phyloP scores from a whole-genome alignment of 2,797 vertebrate genomes.

The Echeneis naucrates region DNA sequence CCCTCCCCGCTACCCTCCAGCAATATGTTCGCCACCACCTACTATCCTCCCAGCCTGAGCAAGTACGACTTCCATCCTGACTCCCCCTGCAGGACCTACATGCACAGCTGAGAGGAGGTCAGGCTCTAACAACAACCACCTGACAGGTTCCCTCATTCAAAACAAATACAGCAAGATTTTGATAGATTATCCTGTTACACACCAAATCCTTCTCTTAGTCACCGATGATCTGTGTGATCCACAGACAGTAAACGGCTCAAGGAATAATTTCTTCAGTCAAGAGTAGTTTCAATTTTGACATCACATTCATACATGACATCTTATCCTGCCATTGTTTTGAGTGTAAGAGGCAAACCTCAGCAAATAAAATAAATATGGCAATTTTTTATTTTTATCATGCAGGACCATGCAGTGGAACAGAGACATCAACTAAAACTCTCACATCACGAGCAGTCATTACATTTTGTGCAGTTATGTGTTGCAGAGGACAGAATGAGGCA shows the following conservation, averaged over 20 bases:
- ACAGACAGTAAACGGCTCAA: background rate
- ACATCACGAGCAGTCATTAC: too few relatives aligned
- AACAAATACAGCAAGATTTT: constrained; percentile 3
- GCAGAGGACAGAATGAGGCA: background rate
- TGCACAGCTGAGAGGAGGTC: constrained; percentile 90
- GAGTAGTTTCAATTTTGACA: background rate
- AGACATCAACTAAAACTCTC: background rate
- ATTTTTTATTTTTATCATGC: too few relatives aligned
- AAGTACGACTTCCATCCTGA: constrained; percentile 94
- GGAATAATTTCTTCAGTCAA: background rate
- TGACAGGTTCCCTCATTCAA: background rate
- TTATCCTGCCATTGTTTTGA: too few relatives aligned
- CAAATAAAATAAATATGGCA: background rate
- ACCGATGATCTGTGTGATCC: background rate
- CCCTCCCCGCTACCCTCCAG: constrained; percentile 90
- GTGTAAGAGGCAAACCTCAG: background rate
- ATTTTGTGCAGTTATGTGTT: too few relatives aligned
- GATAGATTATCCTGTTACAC: background rate
- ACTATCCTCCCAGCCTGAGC: constrained; percentile 92
- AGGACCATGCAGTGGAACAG: too few relatives aligned
- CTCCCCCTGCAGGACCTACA: constrained; percentile 94
- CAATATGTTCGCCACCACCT: constrained; percentile 95
- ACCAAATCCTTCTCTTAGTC: constrained; percentile 7
- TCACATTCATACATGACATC: too few relatives aligned
- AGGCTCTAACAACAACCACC: background rate